Evolutionary conservation across 2,797 vertebrate genomes (phyloP), one percentile per base, ranked within the genome.

Genomic region (Sebastolobus alascanus): DNA sequence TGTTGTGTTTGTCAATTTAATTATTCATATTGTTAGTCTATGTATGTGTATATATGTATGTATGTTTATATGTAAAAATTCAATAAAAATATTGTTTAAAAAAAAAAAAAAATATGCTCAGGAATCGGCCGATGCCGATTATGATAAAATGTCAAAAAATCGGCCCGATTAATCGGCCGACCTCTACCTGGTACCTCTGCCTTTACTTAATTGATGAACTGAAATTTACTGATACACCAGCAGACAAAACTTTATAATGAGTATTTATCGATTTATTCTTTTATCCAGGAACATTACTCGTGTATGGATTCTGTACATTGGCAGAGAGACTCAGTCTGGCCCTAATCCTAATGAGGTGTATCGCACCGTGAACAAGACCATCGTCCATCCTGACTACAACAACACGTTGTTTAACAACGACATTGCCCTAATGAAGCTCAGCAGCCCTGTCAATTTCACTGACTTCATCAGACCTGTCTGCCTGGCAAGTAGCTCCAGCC

Each of bases 381-480:
- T 87, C 6, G 2, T 90, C 35, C 91, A 95, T 80, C 89, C 93
- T 1, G 35, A 88, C 60, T 95, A 82, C 85, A 91, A 92, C 76
- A 52, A 63, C 66, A 1, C 1, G 1, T 25, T 60, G 0, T 3
- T 4, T 0, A 88, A 91, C 84, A 95, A 95, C 0, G 93, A 96
- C 90, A 78, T 94, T 3, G 86, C 93, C 37, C 87, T 95, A 3
- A 86, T 95, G 86, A 92, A 55, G 56, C 93, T 97, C 20, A 78
- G n/a, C 6, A 50, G 0, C 4, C 2, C 90, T 0, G 82, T 97
- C 31, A 37, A 0, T 4, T 96, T 93, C 84, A 95, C 68, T 2
- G 22, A 92, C 75, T 91, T 79, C 61, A 95, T 97, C 84, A 89
- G 84, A 67, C 96, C 96, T 1, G 31, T 96, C 84, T 97, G 96